Conservation (phyloP, 2,888 invertebrate genomes). For the Cistogaster globosa region DNA sequence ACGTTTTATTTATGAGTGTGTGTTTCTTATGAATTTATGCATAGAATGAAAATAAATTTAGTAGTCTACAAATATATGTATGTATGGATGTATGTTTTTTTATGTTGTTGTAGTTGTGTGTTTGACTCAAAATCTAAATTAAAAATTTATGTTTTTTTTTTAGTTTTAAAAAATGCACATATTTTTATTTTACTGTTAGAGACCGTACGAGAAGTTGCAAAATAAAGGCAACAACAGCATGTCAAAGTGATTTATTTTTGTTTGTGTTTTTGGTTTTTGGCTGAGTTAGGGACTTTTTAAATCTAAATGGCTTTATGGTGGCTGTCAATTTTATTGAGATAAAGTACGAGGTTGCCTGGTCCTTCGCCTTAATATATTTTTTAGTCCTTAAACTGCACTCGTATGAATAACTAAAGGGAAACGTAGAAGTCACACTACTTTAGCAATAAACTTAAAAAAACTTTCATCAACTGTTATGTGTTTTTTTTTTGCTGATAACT, state of each 20-base stretch:
- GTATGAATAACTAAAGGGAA: background rate
- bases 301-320: background rate
- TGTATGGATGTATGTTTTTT: background rate
- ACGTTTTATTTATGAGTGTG: background rate
- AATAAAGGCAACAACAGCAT: background rate
- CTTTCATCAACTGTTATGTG: background rate
- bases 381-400: background rate
- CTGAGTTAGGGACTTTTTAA: background rate
- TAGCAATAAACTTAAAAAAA: background rate
- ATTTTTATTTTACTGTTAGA: constrained; percentile 23
- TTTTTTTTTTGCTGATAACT: constrained; percentile 23
- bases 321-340: constrained; percentile 17
- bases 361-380: too few species aligned
- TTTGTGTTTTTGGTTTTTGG: background rate
- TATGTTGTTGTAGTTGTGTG: background rate
- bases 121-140: background rate
- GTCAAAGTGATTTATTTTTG: constrained; percentile 31
- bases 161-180: constrained; percentile 2
- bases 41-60: too few species aligned
- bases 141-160: constrained; percentile 17
- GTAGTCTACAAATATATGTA: too few species aligned
- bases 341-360: background rate
- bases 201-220: background rate
- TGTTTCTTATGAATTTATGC: background rate
- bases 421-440: background rate